Base-by-base conservation (phyloP, 2,113 vertebrate genomes). In the Tylochromis polylepis region DNA sequence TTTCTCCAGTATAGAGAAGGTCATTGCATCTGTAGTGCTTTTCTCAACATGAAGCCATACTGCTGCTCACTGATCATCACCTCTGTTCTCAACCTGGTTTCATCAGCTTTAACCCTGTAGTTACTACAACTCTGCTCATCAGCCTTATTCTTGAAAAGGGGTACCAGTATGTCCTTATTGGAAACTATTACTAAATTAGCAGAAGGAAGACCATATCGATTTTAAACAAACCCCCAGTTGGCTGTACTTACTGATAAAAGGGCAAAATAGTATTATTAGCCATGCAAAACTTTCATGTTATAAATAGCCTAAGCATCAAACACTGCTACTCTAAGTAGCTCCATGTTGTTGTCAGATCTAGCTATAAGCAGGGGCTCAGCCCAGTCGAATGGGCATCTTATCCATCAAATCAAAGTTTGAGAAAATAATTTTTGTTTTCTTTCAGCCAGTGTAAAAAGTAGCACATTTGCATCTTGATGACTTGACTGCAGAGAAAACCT, bases 221-320 rank as follows among this genome's bases (percentile, higher is more conserved):
- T 72, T 72, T 46, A 27, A 27, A 4, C 3, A 46, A 43, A 67
- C 62, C 4, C 0, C 6, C 2, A 0, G n/a, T 24, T 70, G 65
- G 24, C 65, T 70, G 38, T 43, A 43, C n/a, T 70, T 70, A 70
- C 65, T 15, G 11, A 70, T 24, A 67, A 41, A 14, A 38, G 38
- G 0, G 22, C 22, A 41, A 41, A 41, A 38, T n/a, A 67, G 62
- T 67, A 67, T 67, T 67, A 67, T 41, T 67, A 67, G 20, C 20
- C 11, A 22, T 22, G 34, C 0, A 41, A 67, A 67, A 41, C 62
- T 22, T 36, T 36, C 59, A 62, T 22, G 20, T 41, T 67, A 38
- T 67, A 67, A 41, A 67, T 67, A 67, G 11, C 11, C 20, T 67
- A 67, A 67, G 62, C 4, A 41, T 38, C 20, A 67, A 67, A 67